Evolutionary conservation across 2,888 invertebrate genomes (phyloP).

Genomic region (Campoplex nolae): DNA sequence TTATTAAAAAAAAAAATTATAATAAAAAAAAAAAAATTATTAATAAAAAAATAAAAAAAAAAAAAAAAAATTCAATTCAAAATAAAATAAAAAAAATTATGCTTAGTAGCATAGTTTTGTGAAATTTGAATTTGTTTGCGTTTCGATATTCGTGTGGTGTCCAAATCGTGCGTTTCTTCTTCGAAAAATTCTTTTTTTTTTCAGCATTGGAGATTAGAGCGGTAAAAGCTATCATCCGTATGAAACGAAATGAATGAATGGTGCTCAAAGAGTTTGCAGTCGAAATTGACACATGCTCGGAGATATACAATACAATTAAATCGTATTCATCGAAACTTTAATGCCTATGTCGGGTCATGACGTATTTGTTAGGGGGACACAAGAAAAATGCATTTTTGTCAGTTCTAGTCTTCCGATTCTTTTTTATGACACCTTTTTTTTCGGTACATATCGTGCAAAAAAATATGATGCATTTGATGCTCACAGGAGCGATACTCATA

Average conservation of each 20-base stretch:
- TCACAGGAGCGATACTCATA: neutral
- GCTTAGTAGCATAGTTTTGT: neutral
- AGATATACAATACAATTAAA: slow-evolving; percentile 1
- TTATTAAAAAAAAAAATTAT: too few relatives aligned
- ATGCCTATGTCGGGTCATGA: neutral
- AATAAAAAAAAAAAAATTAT: too few relatives aligned
- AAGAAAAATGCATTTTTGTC: neutral
- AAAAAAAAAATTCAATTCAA: too few relatives aligned
- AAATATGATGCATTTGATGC: neutral
- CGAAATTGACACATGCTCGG: neutral
- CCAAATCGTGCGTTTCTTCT: slow-evolving; percentile 10
- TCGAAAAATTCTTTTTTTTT: slow-evolving; percentile 30
- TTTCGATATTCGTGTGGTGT: neutral
- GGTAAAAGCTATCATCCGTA: neutral
- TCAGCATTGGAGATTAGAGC: slow-evolving; percentile 16
- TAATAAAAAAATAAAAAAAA: too few relatives aligned
- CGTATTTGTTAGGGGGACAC: neutral
- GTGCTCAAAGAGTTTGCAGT: neutral
- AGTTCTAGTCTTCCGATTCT: neutral
- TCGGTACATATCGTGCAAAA: neutral
- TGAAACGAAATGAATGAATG: slow-evolving; percentile 1
- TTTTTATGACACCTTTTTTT: neutral
- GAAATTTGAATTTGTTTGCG: neutral
- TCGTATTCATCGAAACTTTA: neutral
- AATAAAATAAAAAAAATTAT: too few relatives aligned